Evolutionary conservation across 1,140 invertebrate species (phyloP).

Genomic region (Daktulosphaira vitifoliae): DNA sequence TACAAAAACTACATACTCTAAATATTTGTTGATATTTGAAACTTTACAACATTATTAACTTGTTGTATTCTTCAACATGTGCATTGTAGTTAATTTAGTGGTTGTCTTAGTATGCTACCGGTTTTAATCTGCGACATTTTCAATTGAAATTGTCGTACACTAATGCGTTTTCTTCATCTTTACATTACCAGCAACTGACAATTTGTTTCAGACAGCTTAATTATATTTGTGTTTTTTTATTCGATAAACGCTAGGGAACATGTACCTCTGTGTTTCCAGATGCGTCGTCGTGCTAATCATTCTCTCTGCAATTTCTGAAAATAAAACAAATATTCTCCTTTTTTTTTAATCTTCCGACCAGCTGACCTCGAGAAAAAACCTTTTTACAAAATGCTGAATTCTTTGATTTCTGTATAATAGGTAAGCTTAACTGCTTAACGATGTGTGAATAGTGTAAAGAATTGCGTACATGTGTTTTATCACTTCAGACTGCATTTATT

Average conservation of each 20-base stretch:
- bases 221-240: constrained; percentile 7
- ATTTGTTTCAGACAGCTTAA: neutral
- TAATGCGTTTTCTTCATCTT: neutral
- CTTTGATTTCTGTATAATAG: neutral
- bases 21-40: no score
- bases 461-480: constrained; percentile 26
- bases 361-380: constrained; percentile 22
- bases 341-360: constrained; percentile 5
- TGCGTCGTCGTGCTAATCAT: no score
- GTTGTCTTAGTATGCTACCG: no score
- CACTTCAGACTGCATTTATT: neutral
- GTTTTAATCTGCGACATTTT: neutral
- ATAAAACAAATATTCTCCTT: neutral
- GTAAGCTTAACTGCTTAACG: no score
- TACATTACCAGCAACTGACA: neutral
- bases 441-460: constrained; percentile 6
- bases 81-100: no score
- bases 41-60: no score
- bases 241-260: no score
- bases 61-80: no score
- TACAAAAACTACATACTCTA: no score
- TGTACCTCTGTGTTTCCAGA: no score
- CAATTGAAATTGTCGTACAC: constrained; percentile 2
- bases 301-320: no score
- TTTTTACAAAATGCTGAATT: constrained; percentile 15